phyloP scores from a whole-genome alignment of 2,888 invertebrate genomes.

The Thelaira solivaga region DNA sequence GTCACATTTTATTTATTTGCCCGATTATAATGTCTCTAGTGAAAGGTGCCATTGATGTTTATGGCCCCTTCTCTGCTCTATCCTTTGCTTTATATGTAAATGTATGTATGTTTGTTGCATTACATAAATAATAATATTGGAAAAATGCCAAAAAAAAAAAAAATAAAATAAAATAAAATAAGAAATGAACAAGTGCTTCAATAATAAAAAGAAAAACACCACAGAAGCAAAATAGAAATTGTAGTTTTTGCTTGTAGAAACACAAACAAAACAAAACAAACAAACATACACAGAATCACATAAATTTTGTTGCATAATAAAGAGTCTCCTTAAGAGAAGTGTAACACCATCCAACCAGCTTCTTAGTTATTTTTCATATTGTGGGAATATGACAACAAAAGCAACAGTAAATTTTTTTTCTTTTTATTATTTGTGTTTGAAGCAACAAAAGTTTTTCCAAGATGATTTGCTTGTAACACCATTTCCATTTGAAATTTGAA shows the following conservation, averaged over 20 bases:
- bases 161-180: not conserved
- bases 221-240: not conserved
- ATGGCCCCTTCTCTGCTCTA: not conserved
- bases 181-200: slow-evolving; percentile 21
- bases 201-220: not conserved
- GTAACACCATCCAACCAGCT: slow-evolving; percentile 2
- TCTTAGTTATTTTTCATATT: slow-evolving; percentile 21
- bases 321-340: not conserved
- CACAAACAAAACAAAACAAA: not conserved
- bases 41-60: slow-evolving; percentile 29
- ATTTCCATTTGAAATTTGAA: not conserved
- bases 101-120: no score
- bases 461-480: not conserved
- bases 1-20: slow-evolving; percentile 1
- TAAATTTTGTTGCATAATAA: not conserved
- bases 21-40: slow-evolving; percentile 9
- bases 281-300: not conserved
- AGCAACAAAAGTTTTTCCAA: not conserved
- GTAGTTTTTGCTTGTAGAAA: not conserved
- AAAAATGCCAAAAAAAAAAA: slow-evolving; percentile 35
- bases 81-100: not conserved
- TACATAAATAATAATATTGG: slow-evolving; percentile 24
- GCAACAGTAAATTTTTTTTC: slow-evolving; percentile 1
- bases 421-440: not conserved
- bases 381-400: slow-evolving; percentile 1